Evolutionary conservation across 2,888 invertebrate species (phyloP), one percentile per base, ranked within the genome.

Genomic region (Coleophora deauratella): DNA sequence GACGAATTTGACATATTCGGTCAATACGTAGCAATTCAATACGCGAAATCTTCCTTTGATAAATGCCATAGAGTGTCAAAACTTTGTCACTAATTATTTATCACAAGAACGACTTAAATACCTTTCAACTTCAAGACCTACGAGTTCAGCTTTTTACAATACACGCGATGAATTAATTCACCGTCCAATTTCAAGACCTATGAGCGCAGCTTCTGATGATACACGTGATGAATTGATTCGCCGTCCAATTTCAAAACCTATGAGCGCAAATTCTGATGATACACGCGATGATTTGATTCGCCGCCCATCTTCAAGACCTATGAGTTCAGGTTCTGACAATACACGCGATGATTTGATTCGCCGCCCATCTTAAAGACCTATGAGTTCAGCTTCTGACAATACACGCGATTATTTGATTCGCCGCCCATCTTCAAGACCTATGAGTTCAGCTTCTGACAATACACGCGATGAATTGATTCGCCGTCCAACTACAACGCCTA

Each of bases 1-100:
- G 54, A 54, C 50, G 51, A 56, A 57, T 55, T 55, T 54, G 54
- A 54, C 45, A 54, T 50, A 52, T 57, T 55, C 47, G 51, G 49
- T 50, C 38, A 49, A 50, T 51, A 28, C 9, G 28, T 28, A 9
- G 28, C 28, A 28, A 28, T 6, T 9, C 28, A 28, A 28, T 28
- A n/a, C 9, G 9, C 28, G 28, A 8, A 28, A 9, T 28, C 9
- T 28, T 6, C 28, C 28, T 8, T 8, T 28, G n/a, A 28, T 6
- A 6, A 28, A 9, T 28, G 28, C 28, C 9, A 9, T 28, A 8
- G 9, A 8, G 6, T 28, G 28, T 56, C 54, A 56, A 55, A 55
- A 46, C 51, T 55, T 56, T 37, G 54, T 56, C 47, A 55, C 50
- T 52, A 57, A 53, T 53, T 55, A 54, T 54, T 51, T 51, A 49